A percentile compares a stretch with the other conserved stretches of the same genome.
Conservation (phyloP, 2,797 vertebrate species). For the Dermochelys coriacea region DNA sequence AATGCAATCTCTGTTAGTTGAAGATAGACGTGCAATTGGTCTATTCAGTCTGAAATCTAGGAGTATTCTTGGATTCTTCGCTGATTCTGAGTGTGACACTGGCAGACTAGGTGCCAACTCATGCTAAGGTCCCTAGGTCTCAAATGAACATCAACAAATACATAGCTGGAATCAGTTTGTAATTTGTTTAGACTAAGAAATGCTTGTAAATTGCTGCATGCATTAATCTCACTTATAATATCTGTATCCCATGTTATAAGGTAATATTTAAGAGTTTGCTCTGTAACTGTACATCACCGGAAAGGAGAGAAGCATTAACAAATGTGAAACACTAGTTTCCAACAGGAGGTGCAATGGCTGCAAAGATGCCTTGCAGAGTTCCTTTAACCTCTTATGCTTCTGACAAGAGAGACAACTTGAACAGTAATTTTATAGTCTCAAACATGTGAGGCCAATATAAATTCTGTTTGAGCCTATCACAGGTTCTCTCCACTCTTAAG, state of each 20-base stretch:
- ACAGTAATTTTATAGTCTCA: neutral
- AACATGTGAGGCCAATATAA: neutral
- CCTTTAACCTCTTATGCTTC: neutral
- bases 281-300: neutral
- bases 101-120: neutral
- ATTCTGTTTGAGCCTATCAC: neutral
- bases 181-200: neutral
- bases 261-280: neutral
- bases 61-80: neutral
- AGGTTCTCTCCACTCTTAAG: neutral
- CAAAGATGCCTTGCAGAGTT: neutral
- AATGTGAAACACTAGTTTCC: neutral
- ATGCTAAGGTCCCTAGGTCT: neutral
- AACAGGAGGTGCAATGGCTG: neutral
- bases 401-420: neutral
- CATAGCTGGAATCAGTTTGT: neutral
- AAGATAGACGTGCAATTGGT: neutral
- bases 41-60: neutral
- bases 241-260: neutral
- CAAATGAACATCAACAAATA: neutral
- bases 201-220: neutral
- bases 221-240: neutral
- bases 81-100: neutral
- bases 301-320: neutral
- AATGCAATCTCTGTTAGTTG: neutral